Base-by-base conservation (phyloP, 2,797 vertebrate genomes). In the Thaleichthys pacificus region DNA sequence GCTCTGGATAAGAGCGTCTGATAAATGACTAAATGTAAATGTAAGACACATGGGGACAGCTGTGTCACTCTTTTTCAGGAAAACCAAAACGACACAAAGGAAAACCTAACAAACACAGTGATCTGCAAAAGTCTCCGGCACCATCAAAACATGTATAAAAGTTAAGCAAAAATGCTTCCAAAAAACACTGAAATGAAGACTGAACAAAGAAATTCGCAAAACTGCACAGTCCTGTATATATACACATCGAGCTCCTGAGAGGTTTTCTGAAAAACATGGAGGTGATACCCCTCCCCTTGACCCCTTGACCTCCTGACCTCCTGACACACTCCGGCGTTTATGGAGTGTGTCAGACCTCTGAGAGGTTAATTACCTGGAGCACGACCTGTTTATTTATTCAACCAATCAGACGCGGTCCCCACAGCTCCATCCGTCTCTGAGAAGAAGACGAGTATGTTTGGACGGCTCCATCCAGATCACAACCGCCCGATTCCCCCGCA, bases 371-470 rank as follows among this genome's bases (percentile, higher is more conserved):
- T 92, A 91, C 88, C 82, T 87, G 77, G 75, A 83, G 77, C 87
- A 89, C 86, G 88, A 91, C 91, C 85, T 88, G 89, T 91, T 91
- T 90, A 89, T 88, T 91, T 90, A 91, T 90, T 92, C 84, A 89
- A 82, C 81, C 73, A 77, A 78, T 17, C 68, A 21, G 32, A 30
- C 19, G 26, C 24, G 12, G 60, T 0, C 24, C 12, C 24, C 61
- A 63, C 30, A 19, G 2, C 61, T 62, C 17, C 4, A 60, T 19
- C 28, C 28, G 3, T 30, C 8, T 26, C 28, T 19, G 30, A 15
- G 15, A 63, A 24, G 24, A 30, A 9, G 30, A 3, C 21, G 1
- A 14, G 38, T 14, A 42, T 2, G 21, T 21, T 24, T 1, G 58
- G 58, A 56, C 15, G 58, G 58, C 7, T 26, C 21, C 0, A 26